Percentiles rank a stretch among this genome's conserved stretches.
These are phyloP conservation scores for Drosophila conformis DNA, from an alignment of 2,888 invertebrate species.

Conservation along the genomic window DNA sequence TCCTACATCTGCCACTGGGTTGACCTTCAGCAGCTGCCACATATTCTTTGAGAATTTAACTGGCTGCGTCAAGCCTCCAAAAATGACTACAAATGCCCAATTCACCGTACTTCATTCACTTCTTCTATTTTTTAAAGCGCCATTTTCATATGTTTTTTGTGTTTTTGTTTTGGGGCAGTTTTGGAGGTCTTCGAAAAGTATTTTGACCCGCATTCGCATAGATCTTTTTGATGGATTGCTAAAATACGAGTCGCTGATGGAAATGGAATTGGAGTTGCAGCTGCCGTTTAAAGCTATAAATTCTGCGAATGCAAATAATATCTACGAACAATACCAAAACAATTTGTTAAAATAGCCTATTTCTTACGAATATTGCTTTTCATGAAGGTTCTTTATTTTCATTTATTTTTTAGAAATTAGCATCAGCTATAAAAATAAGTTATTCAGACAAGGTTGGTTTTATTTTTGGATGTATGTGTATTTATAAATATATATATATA, in stretches of 20 bases:
- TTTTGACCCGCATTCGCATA: constrained; percentile 52
- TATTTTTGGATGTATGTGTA: background rate
- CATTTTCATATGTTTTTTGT: constrained; percentile 4
- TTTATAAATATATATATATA: background rate
- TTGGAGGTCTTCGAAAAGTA: constrained; percentile 29
- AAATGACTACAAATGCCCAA: background rate
- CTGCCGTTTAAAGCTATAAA: constrained; percentile 19
- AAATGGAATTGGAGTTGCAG: constrained; percentile 10
- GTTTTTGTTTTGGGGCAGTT: background rate
- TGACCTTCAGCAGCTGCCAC: constrained; percentile 71
- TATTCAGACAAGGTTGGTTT: background rate
- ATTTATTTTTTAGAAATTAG: background rate
- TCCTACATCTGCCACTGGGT: background rate
- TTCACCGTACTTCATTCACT: background rate
- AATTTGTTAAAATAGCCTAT: background rate
- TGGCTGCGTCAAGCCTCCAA: constrained; percentile 6
- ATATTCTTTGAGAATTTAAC: constrained; percentile 51
- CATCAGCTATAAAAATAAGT: background rate
- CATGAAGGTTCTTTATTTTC: background rate
- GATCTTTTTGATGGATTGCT: constrained; percentile 44
- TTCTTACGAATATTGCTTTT: background rate
- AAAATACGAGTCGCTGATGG: constrained; percentile 34
- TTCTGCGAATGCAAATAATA: background rate
- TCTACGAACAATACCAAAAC: background rate
- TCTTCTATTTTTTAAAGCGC: constrained; percentile 3